Evolutionary conservation across 2,888 invertebrate genomes (phyloP).

Genomic region (Amiota communis): DNA sequence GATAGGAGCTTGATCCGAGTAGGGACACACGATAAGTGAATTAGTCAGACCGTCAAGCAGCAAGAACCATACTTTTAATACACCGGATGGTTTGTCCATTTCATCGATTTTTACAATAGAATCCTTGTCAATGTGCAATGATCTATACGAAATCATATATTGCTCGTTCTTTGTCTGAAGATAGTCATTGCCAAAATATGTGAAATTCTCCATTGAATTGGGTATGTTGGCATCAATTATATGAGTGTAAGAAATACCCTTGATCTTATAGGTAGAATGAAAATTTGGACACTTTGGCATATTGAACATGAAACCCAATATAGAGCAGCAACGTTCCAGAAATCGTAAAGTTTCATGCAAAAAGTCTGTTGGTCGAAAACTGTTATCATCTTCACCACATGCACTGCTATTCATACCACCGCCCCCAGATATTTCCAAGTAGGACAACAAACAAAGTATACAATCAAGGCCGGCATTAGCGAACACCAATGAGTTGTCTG

Average conservation of each 20-base stretch:
- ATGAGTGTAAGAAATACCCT: constrained; percentile 83
- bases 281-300: constrained; percentile 97
- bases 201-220: constrained; percentile 79
- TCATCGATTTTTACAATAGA: constrained; percentile 73
- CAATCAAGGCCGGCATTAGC: constrained; percentile 96
- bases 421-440: constrained; percentile 73
- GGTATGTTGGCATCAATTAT: constrained; percentile 90
- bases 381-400: constrained; percentile 74
- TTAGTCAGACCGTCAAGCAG: constrained; percentile 89
- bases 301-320: constrained; percentile 91
- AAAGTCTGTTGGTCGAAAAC: constrained; percentile 73
- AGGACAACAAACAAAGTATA: constrained; percentile 88
- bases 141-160: constrained; percentile 75
- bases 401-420: constrained; percentile 81
- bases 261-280: constrained; percentile 89
- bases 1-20: constrained; percentile 89
- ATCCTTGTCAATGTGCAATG: constrained; percentile 73
- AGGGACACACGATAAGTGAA: constrained; percentile 87
- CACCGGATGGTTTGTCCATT: constrained; percentile 86
- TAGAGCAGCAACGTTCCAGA: constrained; percentile 88
- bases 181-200: constrained; percentile 79
- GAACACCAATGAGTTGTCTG: constrained; percentile 93
- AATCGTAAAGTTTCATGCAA: constrained; percentile 86
- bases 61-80: constrained; percentile 92
- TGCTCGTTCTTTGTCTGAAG: constrained; percentile 78